Conservation (phyloP, 2,888 invertebrate genomes). For the Philhelius pedissequus region DNA sequence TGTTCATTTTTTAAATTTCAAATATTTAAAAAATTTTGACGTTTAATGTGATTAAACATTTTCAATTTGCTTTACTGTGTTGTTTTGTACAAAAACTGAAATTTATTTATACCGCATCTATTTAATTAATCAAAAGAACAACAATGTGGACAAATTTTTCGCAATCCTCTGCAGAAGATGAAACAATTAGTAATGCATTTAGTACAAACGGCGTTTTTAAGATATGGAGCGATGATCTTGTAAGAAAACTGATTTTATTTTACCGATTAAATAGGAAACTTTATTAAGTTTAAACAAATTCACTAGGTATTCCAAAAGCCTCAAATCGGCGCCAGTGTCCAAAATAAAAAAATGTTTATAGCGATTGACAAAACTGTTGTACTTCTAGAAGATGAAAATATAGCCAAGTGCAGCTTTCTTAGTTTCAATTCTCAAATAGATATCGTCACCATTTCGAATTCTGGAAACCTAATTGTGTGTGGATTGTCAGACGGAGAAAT, state of each 20-base stretch:
- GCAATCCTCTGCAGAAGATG: conserved; percentile 75
- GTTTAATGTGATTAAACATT: neutral
- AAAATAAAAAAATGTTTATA: conserved; percentile 76
- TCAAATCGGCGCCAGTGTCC: conserved; percentile 73
- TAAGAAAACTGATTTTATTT: conserved; percentile 34
- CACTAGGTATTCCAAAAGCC: conserved; percentile 75
- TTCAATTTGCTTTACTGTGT: neutral
- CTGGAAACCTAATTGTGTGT: conserved; percentile 77
- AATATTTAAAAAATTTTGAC: neutral
- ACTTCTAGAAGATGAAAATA: conserved; percentile 76
- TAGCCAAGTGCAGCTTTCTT: conserved; percentile 75
- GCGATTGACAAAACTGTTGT: conserved; percentile 75
- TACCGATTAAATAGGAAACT: neutral
- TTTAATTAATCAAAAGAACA: neutral
- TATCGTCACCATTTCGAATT: conserved; percentile 73
- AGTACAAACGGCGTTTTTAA: conserved; percentile 76
- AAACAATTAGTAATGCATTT: conserved; percentile 77
- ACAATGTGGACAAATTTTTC: conserved; percentile 77
- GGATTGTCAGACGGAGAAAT: conserved; percentile 76
- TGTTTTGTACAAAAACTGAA: neutral
- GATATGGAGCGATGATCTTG: conserved; percentile 75
- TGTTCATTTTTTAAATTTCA: too few relatives aligned
- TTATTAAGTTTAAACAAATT: neutral
- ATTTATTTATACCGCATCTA: neutral
- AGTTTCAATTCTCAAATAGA: conserved; percentile 75